phyloP scores from a whole-genome alignment of 2,888 invertebrate species.

The Clivina fossor region DNA sequence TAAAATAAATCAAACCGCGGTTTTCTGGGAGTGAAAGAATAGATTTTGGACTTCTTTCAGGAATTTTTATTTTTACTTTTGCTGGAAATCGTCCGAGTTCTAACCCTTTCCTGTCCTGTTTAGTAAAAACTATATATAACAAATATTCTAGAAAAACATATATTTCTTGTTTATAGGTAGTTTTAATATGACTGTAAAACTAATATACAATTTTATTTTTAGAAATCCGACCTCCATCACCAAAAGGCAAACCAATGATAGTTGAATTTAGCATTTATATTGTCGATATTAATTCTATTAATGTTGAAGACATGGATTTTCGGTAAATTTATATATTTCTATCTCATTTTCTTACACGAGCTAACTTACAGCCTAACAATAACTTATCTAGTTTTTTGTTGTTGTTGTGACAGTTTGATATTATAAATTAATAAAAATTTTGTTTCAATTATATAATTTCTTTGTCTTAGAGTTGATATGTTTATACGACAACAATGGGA shows the following conservation, averaged over 20 bases:
- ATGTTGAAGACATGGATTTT: constrained; percentile 88
- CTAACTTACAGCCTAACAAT: constrained; percentile 3
- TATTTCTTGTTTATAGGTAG: no score
- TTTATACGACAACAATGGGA: constrained; percentile 81
- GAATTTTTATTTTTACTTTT: no score
- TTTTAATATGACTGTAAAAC: no score
- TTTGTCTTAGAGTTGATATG: constrained; percentile 88
- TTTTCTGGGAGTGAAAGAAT: no score
- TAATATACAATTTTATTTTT: no score
- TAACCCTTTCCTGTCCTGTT: no score
- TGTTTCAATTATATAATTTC: no score
- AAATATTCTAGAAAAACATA: no score
- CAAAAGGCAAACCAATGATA: constrained; percentile 69
- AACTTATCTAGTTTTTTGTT: constrained; percentile 7
- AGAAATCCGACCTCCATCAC: constrained; percentile 79
- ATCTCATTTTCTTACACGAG: neutral
- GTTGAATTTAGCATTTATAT: constrained; percentile 82
- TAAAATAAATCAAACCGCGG: no score
- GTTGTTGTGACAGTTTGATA: neutral
- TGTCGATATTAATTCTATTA: constrained; percentile 84
- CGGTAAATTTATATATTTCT: constrained; percentile 58
- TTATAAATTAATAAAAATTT: neutral
- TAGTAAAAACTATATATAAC: no score
- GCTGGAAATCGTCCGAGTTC: no score
- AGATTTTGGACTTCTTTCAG: no score